Evolutionary conservation across 1,140 invertebrate genomes (phyloP).

Genomic region (Coenobita brevimanus): DNA sequence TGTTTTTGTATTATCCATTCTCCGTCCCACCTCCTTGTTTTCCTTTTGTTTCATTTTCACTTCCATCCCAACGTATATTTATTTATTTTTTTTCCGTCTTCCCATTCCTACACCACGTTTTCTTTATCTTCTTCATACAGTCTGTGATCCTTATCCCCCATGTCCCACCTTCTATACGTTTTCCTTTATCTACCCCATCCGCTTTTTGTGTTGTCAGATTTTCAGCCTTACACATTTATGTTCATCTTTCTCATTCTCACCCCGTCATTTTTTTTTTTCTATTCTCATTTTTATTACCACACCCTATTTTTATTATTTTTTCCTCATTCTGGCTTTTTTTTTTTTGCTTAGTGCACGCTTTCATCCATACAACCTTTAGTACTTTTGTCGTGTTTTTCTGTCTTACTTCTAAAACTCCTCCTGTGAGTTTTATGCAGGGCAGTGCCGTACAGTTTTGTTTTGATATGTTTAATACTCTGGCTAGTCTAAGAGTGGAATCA

Average conservation of each 20-base stretch:
- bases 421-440: too few relatives aligned
- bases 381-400: too few relatives aligned
- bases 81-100: not conserved
- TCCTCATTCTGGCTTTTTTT: not conserved
- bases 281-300: not conserved
- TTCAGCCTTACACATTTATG: not conserved
- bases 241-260: not conserved
- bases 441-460: too few relatives aligned
- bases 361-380: too few relatives aligned
- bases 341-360: too few relatives aligned
- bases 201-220: not conserved
- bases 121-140: not conserved
- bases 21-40: not conserved
- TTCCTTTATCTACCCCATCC: not conserved
- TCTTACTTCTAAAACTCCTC: too few relatives aligned
- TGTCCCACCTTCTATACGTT: not conserved
- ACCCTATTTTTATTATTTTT: not conserved
- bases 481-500: too few relatives aligned
- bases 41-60: not conserved
- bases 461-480: too few relatives aligned
- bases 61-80: not conserved
- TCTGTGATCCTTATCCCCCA: not conserved
- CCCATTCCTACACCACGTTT: not conserved
- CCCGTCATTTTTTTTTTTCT: conserved; percentile 1
- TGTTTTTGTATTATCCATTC: too few relatives aligned